Evolutionary conservation across 2,888 invertebrate species (phyloP), one percentile per base, ranked within the genome.

Genomic region (Barypeithes pellucidus): DNA sequence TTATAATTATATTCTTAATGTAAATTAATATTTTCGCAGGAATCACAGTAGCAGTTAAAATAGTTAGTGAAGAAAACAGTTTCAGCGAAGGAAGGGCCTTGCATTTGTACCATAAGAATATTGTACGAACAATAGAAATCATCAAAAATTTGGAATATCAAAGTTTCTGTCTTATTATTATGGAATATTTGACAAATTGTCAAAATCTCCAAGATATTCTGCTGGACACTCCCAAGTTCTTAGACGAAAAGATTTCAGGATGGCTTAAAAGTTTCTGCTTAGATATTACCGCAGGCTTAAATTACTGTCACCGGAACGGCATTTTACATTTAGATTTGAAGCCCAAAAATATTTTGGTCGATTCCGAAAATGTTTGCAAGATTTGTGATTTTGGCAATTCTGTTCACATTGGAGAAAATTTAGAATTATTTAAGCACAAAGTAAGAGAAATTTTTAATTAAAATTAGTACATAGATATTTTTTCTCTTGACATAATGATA

Each of bases 361-460:
- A 78, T 24, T 75, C 77, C 8, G 61, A 52, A 22, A 62, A 24
- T 36, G 59, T 77, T 22, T 85, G 85, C 69, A 86, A 85, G 80
- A 77, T 86, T 41, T 85, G 85, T 60, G 86, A 86, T 81, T 85
- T 85, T 80, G 85, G 86, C 60, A 86, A 83, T 79, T 85, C 84
- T 12, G 43, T 79, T 0, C 77, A 70, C 47, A 47, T 76, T 14
- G 59, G 52, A 11, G 75, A 79, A 16, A 24, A 36, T 24, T 14
- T 59, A n/a, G 9, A 72, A 50, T 54, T 45, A 50, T 80, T 75
- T 52, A 67, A 65, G 22, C 76, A 78, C 76, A 77, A 78, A 70
- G 80, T 81, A 75, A 74, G 74, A 74, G 74, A 18, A 43, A 18
- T 45, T 41, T 16, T 29, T 61, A n/a, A n/a, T n/a, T n/a, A n/a